Evolutionary conservation across 2,797 vertebrate genomes (phyloP), one percentile per base, ranked within the genome.

Genomic region (Falco berigora): DNA sequence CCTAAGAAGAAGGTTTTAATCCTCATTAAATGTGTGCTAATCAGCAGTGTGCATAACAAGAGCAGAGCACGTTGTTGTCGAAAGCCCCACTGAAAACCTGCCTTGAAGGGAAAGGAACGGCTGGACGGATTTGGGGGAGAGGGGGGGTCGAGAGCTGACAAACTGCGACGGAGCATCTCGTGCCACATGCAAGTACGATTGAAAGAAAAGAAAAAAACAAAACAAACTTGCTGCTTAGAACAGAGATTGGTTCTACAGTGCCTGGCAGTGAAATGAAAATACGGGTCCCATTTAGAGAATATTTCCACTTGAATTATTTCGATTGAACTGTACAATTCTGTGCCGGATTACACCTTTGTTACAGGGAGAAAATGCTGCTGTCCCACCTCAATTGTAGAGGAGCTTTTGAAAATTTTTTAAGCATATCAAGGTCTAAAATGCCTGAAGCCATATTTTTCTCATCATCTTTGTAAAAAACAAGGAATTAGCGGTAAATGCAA

Each of bases 401-500:
- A 36, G 22, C 61, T 55, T 67, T 50, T 46, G 72, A 49, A 53
- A n/a, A n/a, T 63, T 66, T 44, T 24, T 20, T 71, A 46, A 62
- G 55, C 6, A 1, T 3, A 72, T 36, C 21, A 4, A 76, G 63
- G 44, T 64, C 61, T 32, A 32, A 90, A 91, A 64, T 28, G 4
- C 81, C 81, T 42, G 49, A 63, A 80, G 22, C 36, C 42, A 3
- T 27, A 24, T 82, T 91, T 77, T 55, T 22, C 44, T 44, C 6
- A n/a, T 42, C 47, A 10, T 42, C 52, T 44, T 76, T 36, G 49
- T 4, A 19, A 62, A 79, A 96, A 94, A 28, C 6, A 19, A 88
- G 88, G 86, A 84, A 74, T 92, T 76, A 21, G 19, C 4, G 82
- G 50, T n/a, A 94, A 96, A 93, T 53, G 72, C 34, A 68, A 83